Conservation (phyloP, 2,888 invertebrate genomes). For the Thymelicus sylvestris region DNA sequence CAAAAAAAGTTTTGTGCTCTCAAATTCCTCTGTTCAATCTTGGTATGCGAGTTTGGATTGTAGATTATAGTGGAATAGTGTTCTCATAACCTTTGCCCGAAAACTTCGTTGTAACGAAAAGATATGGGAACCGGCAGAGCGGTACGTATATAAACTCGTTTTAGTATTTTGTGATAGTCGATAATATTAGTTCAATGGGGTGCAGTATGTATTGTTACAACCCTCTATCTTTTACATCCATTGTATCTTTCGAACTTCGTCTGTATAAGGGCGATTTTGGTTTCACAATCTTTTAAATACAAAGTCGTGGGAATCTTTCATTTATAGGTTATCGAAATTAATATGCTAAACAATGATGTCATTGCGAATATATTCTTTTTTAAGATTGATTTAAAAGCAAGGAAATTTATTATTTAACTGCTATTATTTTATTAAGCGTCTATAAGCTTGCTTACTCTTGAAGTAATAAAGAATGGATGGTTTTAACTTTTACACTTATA, state of each 20-base stretch:
- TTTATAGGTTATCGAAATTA: no score
- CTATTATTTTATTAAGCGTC: no score
- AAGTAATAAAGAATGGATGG: no score
- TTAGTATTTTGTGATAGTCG: slow-evolving; percentile 28
- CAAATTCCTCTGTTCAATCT: slow-evolving; percentile 12
- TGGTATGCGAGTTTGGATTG: slow-evolving; percentile 35
- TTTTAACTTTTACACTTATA: no score
- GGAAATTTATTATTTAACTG: no score
- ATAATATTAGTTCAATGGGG: slow-evolving; percentile 35
- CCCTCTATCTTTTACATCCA: slow-evolving; percentile 15
- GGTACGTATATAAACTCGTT: slow-evolving; percentile 37
- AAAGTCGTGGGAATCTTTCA: neutral
- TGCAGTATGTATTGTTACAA: neutral
- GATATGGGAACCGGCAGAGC: slow-evolving; percentile 6
- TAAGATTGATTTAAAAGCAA: no score
- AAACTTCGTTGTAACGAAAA: slow-evolving; percentile 28
- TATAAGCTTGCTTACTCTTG: no score
- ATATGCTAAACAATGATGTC: no score
- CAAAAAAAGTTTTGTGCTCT: slow-evolving; percentile 17
- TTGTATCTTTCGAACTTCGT: neutral
- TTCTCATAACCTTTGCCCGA: slow-evolving; percentile 41
- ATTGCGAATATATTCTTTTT: no score
- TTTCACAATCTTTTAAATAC: neutral
- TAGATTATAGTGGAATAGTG: slow-evolving; percentile 11
- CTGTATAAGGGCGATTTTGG: neutral